Evolutionary conservation across 2,888 invertebrate genomes (phyloP), one percentile per base, ranked within the genome.

Genomic region (Amphimallon solstitiale): DNA sequence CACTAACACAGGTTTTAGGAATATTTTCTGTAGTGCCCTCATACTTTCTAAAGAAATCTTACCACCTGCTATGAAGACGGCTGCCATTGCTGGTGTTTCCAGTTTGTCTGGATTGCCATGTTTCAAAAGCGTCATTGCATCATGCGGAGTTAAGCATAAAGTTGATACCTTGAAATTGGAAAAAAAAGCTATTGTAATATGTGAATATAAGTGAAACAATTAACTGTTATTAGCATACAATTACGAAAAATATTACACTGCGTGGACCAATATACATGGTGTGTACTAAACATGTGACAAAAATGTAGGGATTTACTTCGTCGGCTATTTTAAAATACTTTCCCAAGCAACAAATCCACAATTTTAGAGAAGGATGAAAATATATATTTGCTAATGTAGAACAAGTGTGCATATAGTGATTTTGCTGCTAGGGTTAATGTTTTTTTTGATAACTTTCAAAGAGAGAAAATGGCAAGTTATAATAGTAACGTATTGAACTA

Each of bases 1-100:
- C 1, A 63, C 40, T 10, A 59, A 7, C 0, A 43, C 34, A 0
- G 62, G n/a, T 2, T 48, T 56, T 29, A 40, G 38, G 17, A 67
- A 67, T 10, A 63, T 17, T 14, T 23, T 23, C 3, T 49, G 45
- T 0, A 49, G 9, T 9, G 45, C 35, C 9, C 12, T 34, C 12
- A 59, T 40, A n/a, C 35, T 67, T 21, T 63, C 40, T 2, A 63
- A 3, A 7, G 63, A 60, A 10, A 60, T 7, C n/a, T 34, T 40
- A 2, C 67, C 60, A 0, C 67, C 67, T 2, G 40, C 51, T 34
- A 59, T 15, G 2, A 14, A 2, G 4, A 63, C 23, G 5, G 23
- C 1, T 43, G n/a, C 14, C 2, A 67, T 19, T 5, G 23, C 15
- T 1, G 59, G 43, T 6, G 49, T 5, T n/a, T 59, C 45, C 4